A percentile compares a stretch with the other conserved stretches of the same genome.
These are phyloP conservation scores for Phaethon lepturus DNA, from an alignment of 2,113 vertebrate genomes.

Conservation along the genomic window DNA sequence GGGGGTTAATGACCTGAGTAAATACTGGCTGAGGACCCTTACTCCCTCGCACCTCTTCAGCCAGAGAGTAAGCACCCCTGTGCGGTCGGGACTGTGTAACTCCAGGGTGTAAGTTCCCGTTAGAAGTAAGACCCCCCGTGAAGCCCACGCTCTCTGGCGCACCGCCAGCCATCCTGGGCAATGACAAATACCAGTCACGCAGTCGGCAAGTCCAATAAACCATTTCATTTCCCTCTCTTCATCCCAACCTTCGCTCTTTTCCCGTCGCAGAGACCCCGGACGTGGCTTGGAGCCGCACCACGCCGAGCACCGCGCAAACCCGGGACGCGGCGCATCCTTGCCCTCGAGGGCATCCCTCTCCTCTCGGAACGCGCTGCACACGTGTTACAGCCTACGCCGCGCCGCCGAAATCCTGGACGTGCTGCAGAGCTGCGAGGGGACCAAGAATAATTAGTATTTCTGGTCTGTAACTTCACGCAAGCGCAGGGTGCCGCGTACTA, in stretches of 20 bases:
- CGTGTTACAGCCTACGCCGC: rapidly evolving
- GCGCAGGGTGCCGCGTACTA: neutral
- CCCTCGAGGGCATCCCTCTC: neutral
- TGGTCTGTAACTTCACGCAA: neutral
- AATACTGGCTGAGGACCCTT: neutral
- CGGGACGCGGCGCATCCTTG: neutral
- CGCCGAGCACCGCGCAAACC: rapidly evolving
- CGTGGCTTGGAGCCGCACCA: neutral
- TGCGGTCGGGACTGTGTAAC: rapidly evolving
- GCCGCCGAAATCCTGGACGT: rapidly evolving
- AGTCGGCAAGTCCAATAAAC: neutral
- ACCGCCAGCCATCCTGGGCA: rapidly evolving
- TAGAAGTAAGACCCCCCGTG: neutral
- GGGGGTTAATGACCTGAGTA: neutral
- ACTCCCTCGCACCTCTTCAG: rapidly evolving
- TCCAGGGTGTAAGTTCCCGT: neutral
- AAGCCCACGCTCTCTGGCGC: neutral
- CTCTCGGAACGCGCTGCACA: rapidly evolving
- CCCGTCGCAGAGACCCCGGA: neutral
- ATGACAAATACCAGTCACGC: neutral
- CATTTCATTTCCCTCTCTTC: neutral
- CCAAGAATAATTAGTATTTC: neutral
- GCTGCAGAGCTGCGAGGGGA: neutral
- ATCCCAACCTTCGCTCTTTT: neutral
- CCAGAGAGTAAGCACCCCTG: neutral